phyloP scores from a whole-genome alignment of 2,797 vertebrate genomes.

The Eulemur albifrons region DNA sequence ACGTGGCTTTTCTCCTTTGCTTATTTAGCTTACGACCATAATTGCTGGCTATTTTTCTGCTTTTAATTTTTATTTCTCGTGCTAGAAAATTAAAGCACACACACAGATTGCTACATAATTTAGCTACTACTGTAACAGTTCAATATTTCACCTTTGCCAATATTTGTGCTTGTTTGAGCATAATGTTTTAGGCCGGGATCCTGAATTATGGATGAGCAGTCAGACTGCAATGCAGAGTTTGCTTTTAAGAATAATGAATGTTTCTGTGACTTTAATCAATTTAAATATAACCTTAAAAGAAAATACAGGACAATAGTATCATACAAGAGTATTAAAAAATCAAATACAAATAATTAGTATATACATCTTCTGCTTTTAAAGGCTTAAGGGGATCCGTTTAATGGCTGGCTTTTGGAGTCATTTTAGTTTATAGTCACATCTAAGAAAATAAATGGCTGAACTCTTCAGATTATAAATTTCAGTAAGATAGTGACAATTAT shows the following conservation, averaged over 20 bases:
- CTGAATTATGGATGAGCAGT: conserved; percentile 85
- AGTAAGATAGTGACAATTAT: not conserved
- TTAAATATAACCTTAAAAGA: conserved; percentile 57
- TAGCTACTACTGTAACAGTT: conserved; percentile 73
- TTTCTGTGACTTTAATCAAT: conserved; percentile 65
- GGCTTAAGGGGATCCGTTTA: not conserved
- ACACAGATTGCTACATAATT: conserved; percentile 64
- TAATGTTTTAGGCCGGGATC: conserved; percentile 78
- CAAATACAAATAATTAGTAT: not conserved
- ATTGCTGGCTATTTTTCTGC: conserved; percentile 26
- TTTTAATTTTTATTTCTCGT: conserved; percentile 44
- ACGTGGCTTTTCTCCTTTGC: not conserved
- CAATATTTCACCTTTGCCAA: conserved; percentile 81
- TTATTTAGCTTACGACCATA: conserved; percentile 22
- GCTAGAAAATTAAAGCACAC: not conserved
- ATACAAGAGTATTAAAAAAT: not conserved
- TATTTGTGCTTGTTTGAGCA: conserved; percentile 77
- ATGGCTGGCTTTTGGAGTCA: not conserved
- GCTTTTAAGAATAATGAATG: conserved; percentile 69
- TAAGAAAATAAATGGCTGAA: not conserved
- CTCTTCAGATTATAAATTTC: not conserved
- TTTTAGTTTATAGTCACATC: not conserved
- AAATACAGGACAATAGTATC: not conserved
- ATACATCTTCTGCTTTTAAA: not conserved
- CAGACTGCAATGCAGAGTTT: conserved; percentile 80